Conservation (phyloP, 2,797 vertebrate species). For the Novumbra hubbsi region DNA sequence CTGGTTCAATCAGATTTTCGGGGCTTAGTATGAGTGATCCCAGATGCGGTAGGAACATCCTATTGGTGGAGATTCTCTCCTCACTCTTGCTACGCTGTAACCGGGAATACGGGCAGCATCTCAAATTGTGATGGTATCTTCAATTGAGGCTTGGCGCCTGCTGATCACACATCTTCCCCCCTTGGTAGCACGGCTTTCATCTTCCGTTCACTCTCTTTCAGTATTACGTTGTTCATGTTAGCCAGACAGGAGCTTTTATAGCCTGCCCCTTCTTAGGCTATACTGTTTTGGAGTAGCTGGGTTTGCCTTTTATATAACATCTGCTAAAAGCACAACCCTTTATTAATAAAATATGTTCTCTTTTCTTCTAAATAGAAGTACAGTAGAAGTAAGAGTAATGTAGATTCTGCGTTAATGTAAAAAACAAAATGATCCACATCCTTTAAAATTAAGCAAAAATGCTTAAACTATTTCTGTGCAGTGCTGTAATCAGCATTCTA, state of each 20-base stretch:
- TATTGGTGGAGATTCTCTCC: too few relatives aligned
- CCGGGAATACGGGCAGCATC: too few relatives aligned
- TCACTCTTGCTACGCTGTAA: too few relatives aligned
- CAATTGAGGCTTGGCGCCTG: too few relatives aligned
- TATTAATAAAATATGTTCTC: neutral
- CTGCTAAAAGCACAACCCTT: neutral
- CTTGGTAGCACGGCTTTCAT: too few relatives aligned
- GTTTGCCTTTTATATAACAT: neutral
- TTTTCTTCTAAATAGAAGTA: neutral
- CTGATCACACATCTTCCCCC: too few relatives aligned
- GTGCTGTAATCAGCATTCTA: neutral
- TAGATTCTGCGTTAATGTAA: neutral
- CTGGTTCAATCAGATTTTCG: too few relatives aligned
- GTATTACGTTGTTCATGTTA: neutral
- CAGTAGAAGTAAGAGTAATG: neutral
- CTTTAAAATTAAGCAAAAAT: neutral
- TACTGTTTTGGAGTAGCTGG: neutral
- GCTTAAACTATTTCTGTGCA: neutral
- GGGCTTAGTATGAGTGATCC: too few relatives aligned
- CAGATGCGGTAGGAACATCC: too few relatives aligned
- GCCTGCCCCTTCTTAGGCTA: neutral
- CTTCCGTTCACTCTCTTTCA: too few relatives aligned
- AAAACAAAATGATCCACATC: neutral
- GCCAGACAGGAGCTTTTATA: neutral
- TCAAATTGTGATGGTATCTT: too few relatives aligned